phyloP scores from a whole-genome alignment of 64 coral and sea anemone genomes.

The Montipora efflorescens region DNA sequence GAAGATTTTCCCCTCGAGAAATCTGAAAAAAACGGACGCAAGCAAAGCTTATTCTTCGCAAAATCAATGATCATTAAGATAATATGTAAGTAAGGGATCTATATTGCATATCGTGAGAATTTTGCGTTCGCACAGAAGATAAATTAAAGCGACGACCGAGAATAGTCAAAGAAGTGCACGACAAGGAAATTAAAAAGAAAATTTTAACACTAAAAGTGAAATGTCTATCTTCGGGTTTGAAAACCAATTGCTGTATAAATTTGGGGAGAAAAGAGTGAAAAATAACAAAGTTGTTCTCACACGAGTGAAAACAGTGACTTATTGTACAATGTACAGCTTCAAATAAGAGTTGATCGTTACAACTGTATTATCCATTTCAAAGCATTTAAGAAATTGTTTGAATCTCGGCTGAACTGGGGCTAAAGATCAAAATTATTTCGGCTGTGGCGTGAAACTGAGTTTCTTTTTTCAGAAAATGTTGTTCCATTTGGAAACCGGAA shows the following conservation, averaged over 20 bases:
- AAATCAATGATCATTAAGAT: not conserved
- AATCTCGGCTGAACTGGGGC: not conserved
- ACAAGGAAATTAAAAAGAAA: no score
- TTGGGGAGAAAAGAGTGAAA: no score
- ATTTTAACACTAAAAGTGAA: no score
- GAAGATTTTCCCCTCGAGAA: not conserved
- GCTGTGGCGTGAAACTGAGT: no score
- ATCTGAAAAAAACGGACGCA: constrained; percentile 2
- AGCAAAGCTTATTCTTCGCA: not conserved
- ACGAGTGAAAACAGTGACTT: no score
- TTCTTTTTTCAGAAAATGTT: not conserved
- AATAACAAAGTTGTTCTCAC: no score
- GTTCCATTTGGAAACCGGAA: not conserved
- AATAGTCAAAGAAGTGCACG: no score
- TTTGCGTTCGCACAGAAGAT: not conserved
- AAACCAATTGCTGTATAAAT: no score
- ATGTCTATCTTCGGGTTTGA: no score
- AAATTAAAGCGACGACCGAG: no score
- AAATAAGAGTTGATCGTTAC: no score
- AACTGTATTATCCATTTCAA: not conserved
- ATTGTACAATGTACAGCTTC: no score
- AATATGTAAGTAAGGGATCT: not conserved
- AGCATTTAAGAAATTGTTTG: not conserved
- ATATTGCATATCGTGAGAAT: constrained; percentile 7
- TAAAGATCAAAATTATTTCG: not conserved